A percentile compares a stretch with the other conserved stretches of the same genome.
Conservation (phyloP, 1,140 invertebrate genomes). For the Trigoniulus corallinus region DNA sequence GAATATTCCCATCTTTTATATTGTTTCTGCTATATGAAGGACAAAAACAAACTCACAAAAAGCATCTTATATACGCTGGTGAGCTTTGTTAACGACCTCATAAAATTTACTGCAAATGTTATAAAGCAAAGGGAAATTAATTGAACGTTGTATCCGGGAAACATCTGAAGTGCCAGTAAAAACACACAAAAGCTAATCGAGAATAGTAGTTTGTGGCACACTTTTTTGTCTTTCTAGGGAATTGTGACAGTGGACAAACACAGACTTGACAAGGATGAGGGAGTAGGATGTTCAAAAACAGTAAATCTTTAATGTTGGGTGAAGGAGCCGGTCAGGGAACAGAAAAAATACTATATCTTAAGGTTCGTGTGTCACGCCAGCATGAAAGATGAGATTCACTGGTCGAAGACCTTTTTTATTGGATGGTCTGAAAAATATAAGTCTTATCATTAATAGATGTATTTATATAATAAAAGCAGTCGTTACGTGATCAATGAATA, state of each 20-base stretch:
- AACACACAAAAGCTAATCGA: background rate
- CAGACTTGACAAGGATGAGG: too few relatives aligned
- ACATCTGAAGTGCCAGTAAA: background rate
- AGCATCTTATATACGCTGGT: background rate
- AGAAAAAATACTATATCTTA: too few relatives aligned
- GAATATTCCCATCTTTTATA: background rate
- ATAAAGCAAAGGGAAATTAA: background rate
- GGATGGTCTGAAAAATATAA: too few relatives aligned
- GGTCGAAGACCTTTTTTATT: too few relatives aligned
- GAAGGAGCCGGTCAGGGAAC: too few relatives aligned
- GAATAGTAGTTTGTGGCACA: background rate
- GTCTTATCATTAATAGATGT: too few relatives aligned
- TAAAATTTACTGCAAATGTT: background rate
- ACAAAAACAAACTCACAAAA: background rate
- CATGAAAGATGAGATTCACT: too few relatives aligned
- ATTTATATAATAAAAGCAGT: too few relatives aligned
- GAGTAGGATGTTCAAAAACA: too few relatives aligned
- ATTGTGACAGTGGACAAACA: background rate
- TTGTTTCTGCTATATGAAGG: background rate
- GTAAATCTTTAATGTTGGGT: too few relatives aligned
- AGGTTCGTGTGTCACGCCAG: too few relatives aligned
- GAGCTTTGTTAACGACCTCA: background rate
- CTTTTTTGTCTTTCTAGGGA: background rate
- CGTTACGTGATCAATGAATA: too few relatives aligned
- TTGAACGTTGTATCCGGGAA: background rate